Evolutionary conservation across 1,140 invertebrate species (phyloP).

Genomic region (Drosophila ananassae): DNA sequence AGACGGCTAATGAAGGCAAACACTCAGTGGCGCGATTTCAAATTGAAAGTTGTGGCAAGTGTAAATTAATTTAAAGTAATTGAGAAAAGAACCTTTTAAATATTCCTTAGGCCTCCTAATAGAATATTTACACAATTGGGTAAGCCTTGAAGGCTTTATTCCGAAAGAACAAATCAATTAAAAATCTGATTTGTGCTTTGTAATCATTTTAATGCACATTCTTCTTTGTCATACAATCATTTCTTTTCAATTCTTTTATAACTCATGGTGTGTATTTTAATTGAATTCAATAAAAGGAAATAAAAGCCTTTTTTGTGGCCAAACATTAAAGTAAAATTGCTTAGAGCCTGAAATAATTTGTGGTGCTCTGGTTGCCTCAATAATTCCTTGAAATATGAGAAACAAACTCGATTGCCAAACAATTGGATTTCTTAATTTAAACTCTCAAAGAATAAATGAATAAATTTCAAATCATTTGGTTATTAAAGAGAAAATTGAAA

Average conservation of each 20-base stretch:
- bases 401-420: slow-evolving; percentile 6
- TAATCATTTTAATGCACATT: background rate
- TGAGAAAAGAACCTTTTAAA: background rate
- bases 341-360: slow-evolving; percentile 26
- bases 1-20: slow-evolving; percentile 50
- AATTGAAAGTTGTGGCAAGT: background rate
- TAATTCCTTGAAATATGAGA: background rate
- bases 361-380: slow-evolving; percentile 2
- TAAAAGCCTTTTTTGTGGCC: background rate
- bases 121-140: background rate
- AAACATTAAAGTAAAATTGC: background rate
- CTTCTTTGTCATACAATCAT: too few species aligned
- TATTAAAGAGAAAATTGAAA: background rate
- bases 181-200: background rate
- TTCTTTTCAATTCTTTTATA: too few species aligned
- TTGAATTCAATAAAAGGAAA: too few species aligned
- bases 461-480: slow-evolving; percentile 2
- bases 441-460: background rate
- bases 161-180: background rate
- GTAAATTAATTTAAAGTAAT: slow-evolving; percentile 26
- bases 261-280: too few species aligned
- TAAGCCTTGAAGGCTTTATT: background rate
- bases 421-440: background rate
- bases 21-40: background rate
- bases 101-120: background rate